Conservation (phyloP, 2,797 vertebrate species). For the Orientallactaga sibirica region DNA sequence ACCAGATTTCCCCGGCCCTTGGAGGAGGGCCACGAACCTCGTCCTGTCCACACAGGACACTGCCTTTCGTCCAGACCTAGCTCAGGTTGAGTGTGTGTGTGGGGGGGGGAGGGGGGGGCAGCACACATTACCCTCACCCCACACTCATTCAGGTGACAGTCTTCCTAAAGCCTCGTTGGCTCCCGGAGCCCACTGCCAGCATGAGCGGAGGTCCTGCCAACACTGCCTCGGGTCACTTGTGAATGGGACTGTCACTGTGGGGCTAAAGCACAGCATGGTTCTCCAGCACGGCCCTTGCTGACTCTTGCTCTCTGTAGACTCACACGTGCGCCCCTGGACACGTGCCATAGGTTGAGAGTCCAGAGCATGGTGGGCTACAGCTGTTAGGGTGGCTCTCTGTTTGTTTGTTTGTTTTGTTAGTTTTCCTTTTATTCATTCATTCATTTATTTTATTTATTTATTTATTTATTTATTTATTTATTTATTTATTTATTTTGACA, state of each 20-base stretch:
- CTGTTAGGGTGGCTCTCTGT: not conserved
- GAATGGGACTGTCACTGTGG: not conserved
- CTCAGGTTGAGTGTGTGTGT: too few species aligned
- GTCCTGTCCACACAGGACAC: not conserved
- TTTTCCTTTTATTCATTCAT: not conserved
- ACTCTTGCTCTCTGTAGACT: too few species aligned
- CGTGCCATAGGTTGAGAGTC: not conserved
- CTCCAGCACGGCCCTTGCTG: too few species aligned
- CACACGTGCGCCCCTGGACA: not conserved
- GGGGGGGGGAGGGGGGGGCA: not conserved
- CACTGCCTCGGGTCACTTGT: not conserved
- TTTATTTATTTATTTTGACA: too few species aligned
- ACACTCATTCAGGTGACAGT: too few species aligned
- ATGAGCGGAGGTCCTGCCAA: not conserved
- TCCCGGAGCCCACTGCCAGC: not conserved
- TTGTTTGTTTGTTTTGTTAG: not conserved
- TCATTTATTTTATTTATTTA: too few species aligned
- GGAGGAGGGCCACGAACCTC: not conserved
- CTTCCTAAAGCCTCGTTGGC: not conserved
- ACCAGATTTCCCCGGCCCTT: not conserved
- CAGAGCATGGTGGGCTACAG: not conserved
- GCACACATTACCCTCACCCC: accelerated
- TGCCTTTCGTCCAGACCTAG: not conserved
- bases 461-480: not conserved
- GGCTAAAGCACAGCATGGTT: not conserved